Evolutionary conservation across 1,140 invertebrate species (phyloP), one percentile per base, ranked within the genome.

Genomic region (Aethina tumida): DNA sequence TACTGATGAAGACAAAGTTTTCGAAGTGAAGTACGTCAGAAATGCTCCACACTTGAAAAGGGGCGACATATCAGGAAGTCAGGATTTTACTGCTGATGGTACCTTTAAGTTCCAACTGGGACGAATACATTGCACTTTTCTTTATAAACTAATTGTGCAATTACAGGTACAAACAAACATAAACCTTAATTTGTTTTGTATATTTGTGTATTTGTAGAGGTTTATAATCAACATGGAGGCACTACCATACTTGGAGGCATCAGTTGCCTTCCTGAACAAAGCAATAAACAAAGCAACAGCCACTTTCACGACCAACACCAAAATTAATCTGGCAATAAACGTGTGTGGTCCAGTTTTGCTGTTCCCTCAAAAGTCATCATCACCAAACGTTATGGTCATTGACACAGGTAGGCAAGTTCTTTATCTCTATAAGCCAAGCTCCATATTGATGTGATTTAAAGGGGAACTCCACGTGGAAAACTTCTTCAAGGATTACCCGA

Each of bases 301-400:
- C 15, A 57, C 52, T 1, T 65, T 85, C 5, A 67, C 76, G 32
- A 67, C 67, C 17, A 71, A 73, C 19, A 73, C 72, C 0, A 72
- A 76, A 49, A 67, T 88, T 25, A 76, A 76, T 35, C 57, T 88
- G 4, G 75, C 75, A 16, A 70, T 88, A 30, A 75, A 83, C 55
- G 70, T 88, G 43, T 74, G 79, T 54, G 77, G 77, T 20, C 84
- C 85, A 21, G 75, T 80, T 0, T 60, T 91, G 12, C 59, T 88
- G 15, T 59, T 91, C 21, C 86, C 85, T 0, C 83, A 87, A 53
- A 82, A 83, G 52, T 78, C 81, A 12, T 77, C 81, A 34, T 84
- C 81, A 4, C 79, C 81, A 0, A 85, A 82, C 60, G 67, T 86
- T n/a, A 60, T 91, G 25, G 71, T 89, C 26, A 61, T 87, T 10